Evolutionary conservation across 2,113 vertebrate genomes (phyloP).

Genomic region (Alexandromys fortis): DNA sequence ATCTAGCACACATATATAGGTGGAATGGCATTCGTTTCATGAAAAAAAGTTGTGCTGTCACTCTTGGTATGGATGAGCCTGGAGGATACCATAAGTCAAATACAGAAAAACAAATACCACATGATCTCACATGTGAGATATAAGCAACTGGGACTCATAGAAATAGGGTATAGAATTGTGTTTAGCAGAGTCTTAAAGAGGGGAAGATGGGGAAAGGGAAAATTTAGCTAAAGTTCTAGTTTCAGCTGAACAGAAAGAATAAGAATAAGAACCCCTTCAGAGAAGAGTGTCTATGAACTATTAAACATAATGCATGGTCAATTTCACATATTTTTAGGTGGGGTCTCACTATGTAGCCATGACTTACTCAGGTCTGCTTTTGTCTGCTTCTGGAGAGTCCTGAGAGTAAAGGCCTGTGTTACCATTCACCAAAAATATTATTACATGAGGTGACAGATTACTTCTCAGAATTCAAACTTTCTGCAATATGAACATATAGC

Average conservation of each 20-base stretch:
- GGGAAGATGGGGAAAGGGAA: background rate
- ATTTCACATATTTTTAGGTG: background rate
- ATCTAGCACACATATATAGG: background rate
- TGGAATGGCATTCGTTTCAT: background rate
- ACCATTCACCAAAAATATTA: background rate
- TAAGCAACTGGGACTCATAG: background rate
- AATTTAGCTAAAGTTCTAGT: background rate
- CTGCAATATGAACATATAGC: background rate
- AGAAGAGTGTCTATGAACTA: background rate
- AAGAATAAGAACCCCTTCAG: background rate
- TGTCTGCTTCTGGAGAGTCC: background rate
- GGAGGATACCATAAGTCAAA: background rate
- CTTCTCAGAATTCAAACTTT: background rate
- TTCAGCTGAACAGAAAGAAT: background rate
- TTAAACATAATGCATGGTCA: background rate
- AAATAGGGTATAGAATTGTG: background rate
- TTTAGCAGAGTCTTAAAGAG: background rate
- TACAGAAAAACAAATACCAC: background rate
- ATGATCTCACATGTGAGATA: background rate
- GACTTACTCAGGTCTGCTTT: background rate
- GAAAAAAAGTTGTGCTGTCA: background rate
- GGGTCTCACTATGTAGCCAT: too few relatives aligned
- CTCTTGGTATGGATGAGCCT: background rate
- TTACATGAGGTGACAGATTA: background rate
- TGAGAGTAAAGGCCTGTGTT: background rate